A percentile compares a stretch with the other conserved stretches of the same genome.
Conservation (phyloP, 2,888 invertebrate species). For the Octonoba sinensis region DNA sequence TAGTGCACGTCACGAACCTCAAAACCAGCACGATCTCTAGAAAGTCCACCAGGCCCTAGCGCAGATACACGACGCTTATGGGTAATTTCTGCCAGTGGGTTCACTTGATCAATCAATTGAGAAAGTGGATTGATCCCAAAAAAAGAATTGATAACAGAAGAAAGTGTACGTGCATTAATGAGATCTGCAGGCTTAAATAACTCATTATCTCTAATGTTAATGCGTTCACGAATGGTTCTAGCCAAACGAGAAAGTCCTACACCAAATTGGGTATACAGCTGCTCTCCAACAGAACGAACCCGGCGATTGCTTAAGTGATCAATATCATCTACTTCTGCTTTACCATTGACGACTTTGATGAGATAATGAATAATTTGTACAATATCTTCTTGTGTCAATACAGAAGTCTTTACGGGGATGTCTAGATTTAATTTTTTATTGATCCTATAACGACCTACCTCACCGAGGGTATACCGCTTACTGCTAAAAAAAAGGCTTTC, state of each 20-base stretch:
- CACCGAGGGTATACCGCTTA: not conserved
- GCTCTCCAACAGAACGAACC: slow-evolving; percentile 5
- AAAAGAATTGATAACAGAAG: slow-evolving; percentile 1
- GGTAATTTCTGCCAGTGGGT: slow-evolving; percentile 14
- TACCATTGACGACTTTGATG: not conserved
- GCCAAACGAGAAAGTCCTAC: not conserved
- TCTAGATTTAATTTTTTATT: not conserved
- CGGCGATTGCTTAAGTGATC: slow-evolving; percentile 20
- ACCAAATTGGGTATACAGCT: not conserved
- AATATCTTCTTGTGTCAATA: slow-evolving; percentile 7
- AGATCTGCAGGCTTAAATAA: not conserved
- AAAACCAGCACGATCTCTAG: slow-evolving; percentile 11
- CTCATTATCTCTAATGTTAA: not conserved
- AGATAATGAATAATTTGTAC: not conserved
- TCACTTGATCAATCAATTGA: slow-evolving; percentile 21
- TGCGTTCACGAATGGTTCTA: not conserved
- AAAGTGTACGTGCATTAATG: not conserved
- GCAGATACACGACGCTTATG: slow-evolving; percentile 29
- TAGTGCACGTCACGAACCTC: slow-evolving; percentile 16
- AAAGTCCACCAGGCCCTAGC: slow-evolving; percentile 12
- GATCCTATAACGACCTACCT: not conserved
- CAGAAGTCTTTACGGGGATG: not conserved
- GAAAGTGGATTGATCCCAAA: no score
- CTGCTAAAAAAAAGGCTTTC: no score
- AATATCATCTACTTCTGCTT: slow-evolving; percentile 10